Conservation (phyloP, 2,113 vertebrate species). For the Tupaia chinensis region DNA sequence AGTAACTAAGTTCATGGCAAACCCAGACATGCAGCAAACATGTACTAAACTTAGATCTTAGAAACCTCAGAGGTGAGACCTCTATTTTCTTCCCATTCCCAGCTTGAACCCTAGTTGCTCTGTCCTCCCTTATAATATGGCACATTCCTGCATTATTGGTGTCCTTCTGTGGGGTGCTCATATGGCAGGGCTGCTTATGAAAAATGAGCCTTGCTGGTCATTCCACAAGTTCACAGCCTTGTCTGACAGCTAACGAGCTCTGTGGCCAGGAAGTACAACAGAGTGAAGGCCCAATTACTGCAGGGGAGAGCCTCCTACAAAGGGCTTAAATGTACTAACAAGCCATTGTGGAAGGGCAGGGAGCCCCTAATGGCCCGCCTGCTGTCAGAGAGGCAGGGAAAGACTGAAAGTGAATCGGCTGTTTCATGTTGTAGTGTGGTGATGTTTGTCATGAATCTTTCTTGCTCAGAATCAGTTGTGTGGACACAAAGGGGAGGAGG, state of each 20-base stretch:
- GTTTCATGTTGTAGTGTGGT: background rate
- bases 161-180: background rate
- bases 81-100: background rate
- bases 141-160: background rate
- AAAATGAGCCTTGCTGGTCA: background rate
- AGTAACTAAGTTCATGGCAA: background rate
- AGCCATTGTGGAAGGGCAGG: slow-evolving; percentile 46
- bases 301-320: slow-evolving; percentile 53
- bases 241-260: slow-evolving; percentile 74
- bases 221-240: slow-evolving; percentile 15
- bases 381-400: slow-evolving; percentile 63
- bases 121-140: background rate
- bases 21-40: background rate
- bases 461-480: slow-evolving; percentile 25
- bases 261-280: background rate
- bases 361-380: slow-evolving; percentile 67
- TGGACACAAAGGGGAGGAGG: background rate
- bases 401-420: background rate
- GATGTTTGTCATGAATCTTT: background rate
- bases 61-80: too few species aligned
- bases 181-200: background rate
- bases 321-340: slow-evolving; percentile 71
- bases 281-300: slow-evolving; percentile 69
- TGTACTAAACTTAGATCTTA: background rate
- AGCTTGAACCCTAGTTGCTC: background rate